Base-by-base conservation (phyloP, 2,113 vertebrate species). In the Halcyon senegalensis region DNA sequence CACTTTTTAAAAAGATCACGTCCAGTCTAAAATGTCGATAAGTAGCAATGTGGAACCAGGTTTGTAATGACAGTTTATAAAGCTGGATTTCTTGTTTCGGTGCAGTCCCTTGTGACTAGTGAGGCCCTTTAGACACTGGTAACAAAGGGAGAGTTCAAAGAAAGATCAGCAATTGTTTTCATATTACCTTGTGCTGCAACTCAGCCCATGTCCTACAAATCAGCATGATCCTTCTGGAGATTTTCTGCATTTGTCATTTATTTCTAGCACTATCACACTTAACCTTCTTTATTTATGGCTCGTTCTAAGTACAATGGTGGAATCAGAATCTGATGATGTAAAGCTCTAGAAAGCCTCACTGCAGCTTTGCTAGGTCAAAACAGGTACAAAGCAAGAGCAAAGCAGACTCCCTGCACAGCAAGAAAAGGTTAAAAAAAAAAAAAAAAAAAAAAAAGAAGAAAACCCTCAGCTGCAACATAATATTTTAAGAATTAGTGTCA, bases 281-380 rank as follows among this genome's bases (percentile, higher is more conserved):
- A 35, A 43, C 60, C 64, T 80, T 74, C 59, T 56, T 89, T 89
- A 80, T 87, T 59, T 73, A 53, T 81, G 70, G 43, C 50, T 81
- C 43, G 25, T 59, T 91, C 58, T 35, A 85, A 82, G 74, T 35
- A 90, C 73, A 88, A n/a, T 12, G 33, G 46, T 55, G 39, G 64
- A 86, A 89, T 72, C 59, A 75, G 73, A 20, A 85, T 64, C 39
- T 77, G 63, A 80, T 46, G 51, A 87, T 62, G 76, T 16, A 84
- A 68, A 91, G 84, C 48, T 81, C 73, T 85, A 88, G 60, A 93
- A 87, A 94, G 58, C 73, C 73, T 84, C 75, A 58, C 35, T 79
- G 73, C 66, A 87, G 64, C 77, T 67, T 43, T 68, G 62, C 90
- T 50, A 35, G 82, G 70, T 67, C 78, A 81, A 63, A 80, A 67